phyloP scores from a whole-genome alignment of 23 tunicate species.

The Diplosoma virens region DNA sequence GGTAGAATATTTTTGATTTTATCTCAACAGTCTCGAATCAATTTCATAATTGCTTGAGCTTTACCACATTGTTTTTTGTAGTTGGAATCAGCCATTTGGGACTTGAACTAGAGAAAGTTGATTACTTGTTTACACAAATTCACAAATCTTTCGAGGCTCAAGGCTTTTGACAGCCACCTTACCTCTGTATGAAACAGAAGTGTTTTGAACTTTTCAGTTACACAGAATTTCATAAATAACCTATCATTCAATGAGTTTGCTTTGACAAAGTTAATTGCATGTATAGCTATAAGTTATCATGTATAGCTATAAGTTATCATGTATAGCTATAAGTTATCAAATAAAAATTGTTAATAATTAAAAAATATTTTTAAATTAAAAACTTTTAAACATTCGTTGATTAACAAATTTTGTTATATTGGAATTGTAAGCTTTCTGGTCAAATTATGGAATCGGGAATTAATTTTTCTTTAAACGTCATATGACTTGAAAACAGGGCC shows the following conservation, averaged over 20 bases:
- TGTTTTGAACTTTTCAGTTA: conserved; percentile 26
- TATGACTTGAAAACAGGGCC: too few species aligned
- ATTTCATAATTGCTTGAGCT: background rate
- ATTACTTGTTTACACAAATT: conserved; percentile 11
- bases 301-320: too few species aligned
- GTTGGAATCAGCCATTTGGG: conserved; percentile 22
- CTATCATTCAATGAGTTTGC: conserved; percentile 26
- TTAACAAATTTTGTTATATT: too few species aligned
- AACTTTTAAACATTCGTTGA: too few species aligned
- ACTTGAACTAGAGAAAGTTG: conserved; percentile 20
- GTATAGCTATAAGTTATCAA: too few species aligned
- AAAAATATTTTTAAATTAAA: too few species aligned
- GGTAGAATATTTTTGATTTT: background rate
- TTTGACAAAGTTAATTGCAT: conserved; percentile 23
- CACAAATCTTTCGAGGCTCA: conserved; percentile 26
- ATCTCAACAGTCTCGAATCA: background rate
- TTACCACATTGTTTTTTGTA: conserved; percentile 16
- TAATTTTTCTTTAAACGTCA: too few species aligned
- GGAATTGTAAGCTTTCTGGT: too few species aligned
- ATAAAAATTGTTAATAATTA: too few species aligned
- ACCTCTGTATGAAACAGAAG: conserved; percentile 24
- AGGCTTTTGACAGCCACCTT: conserved; percentile 20
- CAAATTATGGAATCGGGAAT: too few species aligned
- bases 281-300: too few species aligned
- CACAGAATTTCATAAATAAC: conserved; percentile 16